phyloP scores from a whole-genome alignment of 1,140 invertebrate genomes.

The Atta cephalotes region DNA sequence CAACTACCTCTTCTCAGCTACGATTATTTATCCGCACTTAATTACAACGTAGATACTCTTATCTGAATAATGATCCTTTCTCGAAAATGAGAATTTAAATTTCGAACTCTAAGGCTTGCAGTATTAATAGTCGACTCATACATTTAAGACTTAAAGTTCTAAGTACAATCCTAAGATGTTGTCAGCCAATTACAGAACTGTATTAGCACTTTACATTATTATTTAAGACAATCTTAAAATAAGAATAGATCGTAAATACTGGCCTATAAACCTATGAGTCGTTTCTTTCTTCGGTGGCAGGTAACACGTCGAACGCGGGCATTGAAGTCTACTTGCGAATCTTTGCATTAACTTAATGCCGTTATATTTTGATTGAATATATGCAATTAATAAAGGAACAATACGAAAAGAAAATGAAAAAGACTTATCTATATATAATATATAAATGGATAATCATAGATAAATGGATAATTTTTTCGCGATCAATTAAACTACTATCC shows the following conservation, averaged over 20 bases:
- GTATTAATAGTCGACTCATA: no score
- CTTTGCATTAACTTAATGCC: no score
- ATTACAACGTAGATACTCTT: neutral
- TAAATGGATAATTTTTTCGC: neutral
- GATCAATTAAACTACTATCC: neutral
- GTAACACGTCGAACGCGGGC: neutral
- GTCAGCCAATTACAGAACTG: no score
- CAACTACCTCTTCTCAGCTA: neutral
- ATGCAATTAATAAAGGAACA: neutral
- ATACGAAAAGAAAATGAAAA: neutral
- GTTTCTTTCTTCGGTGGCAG: neutral
- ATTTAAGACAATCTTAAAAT: no score
- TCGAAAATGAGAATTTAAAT: neutral
- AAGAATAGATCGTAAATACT: no score
- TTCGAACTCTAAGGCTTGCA: neutral
- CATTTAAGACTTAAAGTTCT: no score
- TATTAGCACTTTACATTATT: no score
- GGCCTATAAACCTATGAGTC: neutral
- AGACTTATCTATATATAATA: no score
- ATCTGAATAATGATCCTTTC: neutral
- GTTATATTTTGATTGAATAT: neutral
- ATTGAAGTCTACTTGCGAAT: slow-evolving; percentile 36
- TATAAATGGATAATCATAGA: neutral
- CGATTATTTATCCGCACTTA: neutral
- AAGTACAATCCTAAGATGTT: no score